Percentiles rank a stretch among this genome's conserved stretches.
Evolutionary conservation across 2,888 invertebrate genomes (phyloP).

Genomic region (Onthophagus sagittarius): DNA sequence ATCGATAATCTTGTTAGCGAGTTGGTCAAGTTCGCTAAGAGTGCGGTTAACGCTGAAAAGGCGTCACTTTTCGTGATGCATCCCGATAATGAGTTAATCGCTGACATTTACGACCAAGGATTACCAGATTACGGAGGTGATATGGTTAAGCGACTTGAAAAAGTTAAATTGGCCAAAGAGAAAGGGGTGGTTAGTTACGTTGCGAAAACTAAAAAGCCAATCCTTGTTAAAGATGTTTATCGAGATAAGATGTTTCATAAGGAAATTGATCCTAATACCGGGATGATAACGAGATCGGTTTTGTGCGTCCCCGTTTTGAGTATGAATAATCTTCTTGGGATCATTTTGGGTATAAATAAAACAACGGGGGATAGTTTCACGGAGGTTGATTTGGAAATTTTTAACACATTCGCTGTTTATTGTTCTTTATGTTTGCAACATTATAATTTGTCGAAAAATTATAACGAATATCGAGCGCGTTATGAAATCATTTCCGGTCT

Average conservation of each 20-base stretch:
- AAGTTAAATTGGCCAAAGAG: conserved; percentile 52
- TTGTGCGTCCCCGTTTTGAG: conserved; percentile 55
- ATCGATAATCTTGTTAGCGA: conserved; percentile 59
- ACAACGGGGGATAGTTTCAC: conserved; percentile 50
- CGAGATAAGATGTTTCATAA: conserved; percentile 54
- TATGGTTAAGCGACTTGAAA: conserved; percentile 50
- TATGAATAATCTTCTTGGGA: conserved; percentile 49
- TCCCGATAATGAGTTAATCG: conserved; percentile 48
- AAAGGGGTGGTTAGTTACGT: conserved; percentile 55
- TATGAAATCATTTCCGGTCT: conserved; percentile 34
- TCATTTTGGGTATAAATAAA: conserved; percentile 59
- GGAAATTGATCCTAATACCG: conserved; percentile 54
- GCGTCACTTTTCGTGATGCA: conserved; percentile 57
- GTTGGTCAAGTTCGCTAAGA: conserved; percentile 58
- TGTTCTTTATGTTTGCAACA: conserved; percentile 58
- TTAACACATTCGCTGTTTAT: conserved; percentile 57
- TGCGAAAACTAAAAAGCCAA: conserved; percentile 48
- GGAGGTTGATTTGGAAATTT: conserved; percentile 53
- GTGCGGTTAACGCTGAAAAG: conserved; percentile 55
- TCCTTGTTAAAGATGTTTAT: conserved; percentile 57
- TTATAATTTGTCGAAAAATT: conserved; percentile 53
- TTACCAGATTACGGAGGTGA: conserved; percentile 39
- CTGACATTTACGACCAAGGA: conserved; percentile 61
- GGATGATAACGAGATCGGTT: conserved; percentile 56
- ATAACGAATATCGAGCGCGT: neutral